These are phyloP conservation scores for Epistrophe eligans DNA, from an alignment of 2,888 invertebrate genomes.

Conservation along the genomic window DNA sequence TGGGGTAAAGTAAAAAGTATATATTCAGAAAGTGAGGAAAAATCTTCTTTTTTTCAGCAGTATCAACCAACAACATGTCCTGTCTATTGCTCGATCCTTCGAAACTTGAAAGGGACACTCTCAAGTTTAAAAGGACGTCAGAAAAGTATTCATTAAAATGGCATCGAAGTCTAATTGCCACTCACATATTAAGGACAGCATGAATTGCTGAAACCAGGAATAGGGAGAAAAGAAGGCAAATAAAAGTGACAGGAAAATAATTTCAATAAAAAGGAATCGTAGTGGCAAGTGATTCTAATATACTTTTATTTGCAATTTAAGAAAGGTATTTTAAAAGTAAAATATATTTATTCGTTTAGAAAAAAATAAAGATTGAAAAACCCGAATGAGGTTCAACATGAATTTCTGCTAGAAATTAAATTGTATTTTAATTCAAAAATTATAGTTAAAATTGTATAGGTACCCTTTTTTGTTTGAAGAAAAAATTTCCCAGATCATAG, in stretches of 20 bases:
- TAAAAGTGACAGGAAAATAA: conserved; percentile 52
- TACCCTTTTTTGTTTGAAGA: no score
- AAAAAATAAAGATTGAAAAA: not conserved
- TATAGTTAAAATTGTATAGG: no score
- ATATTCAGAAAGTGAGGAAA: not conserved
- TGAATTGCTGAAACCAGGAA: conserved; percentile 4
- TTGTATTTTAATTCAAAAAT: no score
- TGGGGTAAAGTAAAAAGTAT: conserved; percentile 38
- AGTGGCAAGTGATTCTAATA: conserved; percentile 17
- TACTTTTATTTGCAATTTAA: not conserved
- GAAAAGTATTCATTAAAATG: conserved; percentile 74
- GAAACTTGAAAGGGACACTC: conserved; percentile 43
- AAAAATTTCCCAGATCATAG: no score
- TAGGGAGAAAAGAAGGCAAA: not conserved
- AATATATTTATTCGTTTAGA: not conserved
- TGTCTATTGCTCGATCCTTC: conserved; percentile 21
- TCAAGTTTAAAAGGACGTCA: conserved; percentile 53
- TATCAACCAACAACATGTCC: conserved; percentile 50
- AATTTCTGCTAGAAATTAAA: no score
- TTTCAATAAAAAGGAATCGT: conserved; percentile 53
- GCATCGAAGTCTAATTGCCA: conserved; percentile 76
- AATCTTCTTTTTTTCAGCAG: conserved; percentile 29
- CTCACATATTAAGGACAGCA: conserved; percentile 61
- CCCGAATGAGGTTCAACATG: not conserved
- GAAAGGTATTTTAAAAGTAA: not conserved